Percentiles rank a stretch among this genome's conserved stretches.
Conservation (phyloP, 2,888 invertebrate genomes). For the Diarsia mendica region DNA sequence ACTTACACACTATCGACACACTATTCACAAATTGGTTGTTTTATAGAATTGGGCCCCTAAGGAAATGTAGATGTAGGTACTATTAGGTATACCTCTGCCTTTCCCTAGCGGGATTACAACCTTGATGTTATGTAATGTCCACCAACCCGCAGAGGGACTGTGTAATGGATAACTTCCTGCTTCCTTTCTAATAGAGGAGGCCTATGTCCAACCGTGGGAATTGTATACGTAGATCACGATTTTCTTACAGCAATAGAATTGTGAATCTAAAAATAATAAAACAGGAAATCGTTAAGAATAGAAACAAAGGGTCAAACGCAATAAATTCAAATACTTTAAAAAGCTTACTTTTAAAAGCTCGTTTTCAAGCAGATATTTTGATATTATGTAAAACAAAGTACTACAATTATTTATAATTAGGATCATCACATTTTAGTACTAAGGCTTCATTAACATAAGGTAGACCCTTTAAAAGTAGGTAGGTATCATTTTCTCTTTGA, state of each 20-base stretch:
- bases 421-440: slow-evolving; percentile 31
- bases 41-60: too few species aligned
- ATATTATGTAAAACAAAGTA: slow-evolving; percentile 50
- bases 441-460: slow-evolving; percentile 21
- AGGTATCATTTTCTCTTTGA: background rate
- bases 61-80: too few species aligned
- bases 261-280: background rate
- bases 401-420: slow-evolving; percentile 44
- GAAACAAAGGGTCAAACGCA: slow-evolving; percentile 19
- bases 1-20: too few species aligned
- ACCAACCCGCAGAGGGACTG: too few species aligned
- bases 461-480: background rate
- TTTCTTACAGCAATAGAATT: background rate
- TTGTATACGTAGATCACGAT: background rate
- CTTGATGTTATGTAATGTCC: too few species aligned
- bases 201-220: background rate
- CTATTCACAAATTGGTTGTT: too few species aligned
- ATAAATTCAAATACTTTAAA: slow-evolving; percentile 37
- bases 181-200: background rate
- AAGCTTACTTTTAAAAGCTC: slow-evolving; percentile 18
- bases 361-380: slow-evolving; percentile 59
- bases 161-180: background rate
- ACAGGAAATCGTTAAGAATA: background rate
- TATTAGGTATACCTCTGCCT: too few species aligned
- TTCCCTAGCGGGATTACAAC: too few species aligned